Evolutionary conservation across 2,113 vertebrate genomes (phyloP).

Genomic region (Hippocampus barbouri): DNA sequence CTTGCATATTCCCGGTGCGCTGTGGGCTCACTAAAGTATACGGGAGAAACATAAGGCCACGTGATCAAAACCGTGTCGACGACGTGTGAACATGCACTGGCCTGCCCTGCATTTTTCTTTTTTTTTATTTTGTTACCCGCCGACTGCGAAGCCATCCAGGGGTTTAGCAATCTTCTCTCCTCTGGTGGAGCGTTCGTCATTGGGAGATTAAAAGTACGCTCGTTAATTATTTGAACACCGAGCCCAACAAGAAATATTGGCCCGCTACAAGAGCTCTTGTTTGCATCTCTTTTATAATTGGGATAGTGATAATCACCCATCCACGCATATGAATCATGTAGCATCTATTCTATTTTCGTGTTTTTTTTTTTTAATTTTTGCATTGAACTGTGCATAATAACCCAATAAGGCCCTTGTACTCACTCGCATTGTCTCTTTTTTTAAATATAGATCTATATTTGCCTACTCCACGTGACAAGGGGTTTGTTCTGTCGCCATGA

Average conservation of each 20-base stretch:
- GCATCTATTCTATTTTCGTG: constrained; percentile 54
- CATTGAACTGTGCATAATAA: constrained; percentile 40
- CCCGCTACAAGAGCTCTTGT: constrained; percentile 41
- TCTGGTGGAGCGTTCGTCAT: constrained; percentile 24
- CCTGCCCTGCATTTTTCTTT: constrained; percentile 21
- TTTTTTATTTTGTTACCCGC: constrained; percentile 3
- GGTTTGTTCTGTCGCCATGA: neutral
- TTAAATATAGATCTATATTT: constrained; percentile 26
- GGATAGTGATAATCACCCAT: constrained; percentile 57
- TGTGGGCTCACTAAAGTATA: constrained; percentile 41
- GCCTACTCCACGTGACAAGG: neutral
- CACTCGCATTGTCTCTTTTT: constrained; percentile 6
- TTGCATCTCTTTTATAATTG: constrained; percentile 54
- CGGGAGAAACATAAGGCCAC: constrained; percentile 39
- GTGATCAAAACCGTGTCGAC: constrained; percentile 50
- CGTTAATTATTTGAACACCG: constrained; percentile 43
- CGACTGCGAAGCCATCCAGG: constrained; percentile 15
- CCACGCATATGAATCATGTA: constrained; percentile 44
- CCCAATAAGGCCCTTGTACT: constrained; percentile 37
- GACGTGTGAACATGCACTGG: constrained; percentile 40
- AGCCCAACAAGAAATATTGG: constrained; percentile 36
- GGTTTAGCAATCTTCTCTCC: constrained; percentile 28
- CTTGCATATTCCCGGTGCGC: constrained; percentile 53
- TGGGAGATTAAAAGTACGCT: constrained; percentile 29
- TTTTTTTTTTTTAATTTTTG: constrained; percentile 40